A percentile compares a stretch with the other conserved stretches of the same genome.
phyloP scores from a whole-genome alignment of 2,888 invertebrate genomes.

The Sericinus montela region DNA sequence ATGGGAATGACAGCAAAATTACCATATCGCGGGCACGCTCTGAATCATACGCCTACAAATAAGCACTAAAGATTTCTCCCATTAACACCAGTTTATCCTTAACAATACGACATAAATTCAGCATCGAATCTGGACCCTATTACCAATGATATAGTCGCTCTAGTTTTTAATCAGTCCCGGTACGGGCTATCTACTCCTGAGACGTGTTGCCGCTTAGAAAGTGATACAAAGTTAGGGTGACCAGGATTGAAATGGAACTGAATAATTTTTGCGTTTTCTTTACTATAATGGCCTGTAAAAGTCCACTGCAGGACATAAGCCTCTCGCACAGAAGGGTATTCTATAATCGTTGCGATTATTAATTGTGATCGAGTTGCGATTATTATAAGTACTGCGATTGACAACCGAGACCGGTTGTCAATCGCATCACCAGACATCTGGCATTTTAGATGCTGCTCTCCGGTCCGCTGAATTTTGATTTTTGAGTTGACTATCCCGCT shows the following conservation, averaged over 20 bases:
- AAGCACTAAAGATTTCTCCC: constrained; percentile 53
- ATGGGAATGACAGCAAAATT: constrained; percentile 5
- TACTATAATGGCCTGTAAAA: too few relatives aligned
- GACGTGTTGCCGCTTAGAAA: constrained; percentile 55
- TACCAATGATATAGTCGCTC: constrained; percentile 11
- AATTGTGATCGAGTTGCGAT: too few relatives aligned
- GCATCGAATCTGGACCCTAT: constrained; percentile 12
- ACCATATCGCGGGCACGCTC: constrained; percentile 16
- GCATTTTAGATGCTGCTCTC: too few relatives aligned
- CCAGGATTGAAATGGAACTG: constrained; percentile 25
- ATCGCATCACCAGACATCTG: too few relatives aligned
- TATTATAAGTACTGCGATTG: too few relatives aligned
- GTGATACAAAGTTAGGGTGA: constrained; percentile 54
- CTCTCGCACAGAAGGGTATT: too few relatives aligned
- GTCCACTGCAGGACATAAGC: too few relatives aligned
- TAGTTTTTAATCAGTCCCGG: constrained; percentile 12
- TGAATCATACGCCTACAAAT: constrained; percentile 34
- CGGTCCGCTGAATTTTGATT: too few relatives aligned
- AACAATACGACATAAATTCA: constrained; percentile 30
- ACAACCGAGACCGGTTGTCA: too few relatives aligned
- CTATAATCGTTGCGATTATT: too few relatives aligned
- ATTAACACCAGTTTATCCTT: constrained; percentile 30
- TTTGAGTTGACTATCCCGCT: too few relatives aligned
- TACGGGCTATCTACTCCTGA: constrained; percentile 45
- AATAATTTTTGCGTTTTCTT: too few relatives aligned